Percentiles rank a stretch among this genome's conserved stretches.
Evolutionary conservation across 2,888 invertebrate species (phyloP).

Genomic region (Nemapogon koenigi): DNA sequence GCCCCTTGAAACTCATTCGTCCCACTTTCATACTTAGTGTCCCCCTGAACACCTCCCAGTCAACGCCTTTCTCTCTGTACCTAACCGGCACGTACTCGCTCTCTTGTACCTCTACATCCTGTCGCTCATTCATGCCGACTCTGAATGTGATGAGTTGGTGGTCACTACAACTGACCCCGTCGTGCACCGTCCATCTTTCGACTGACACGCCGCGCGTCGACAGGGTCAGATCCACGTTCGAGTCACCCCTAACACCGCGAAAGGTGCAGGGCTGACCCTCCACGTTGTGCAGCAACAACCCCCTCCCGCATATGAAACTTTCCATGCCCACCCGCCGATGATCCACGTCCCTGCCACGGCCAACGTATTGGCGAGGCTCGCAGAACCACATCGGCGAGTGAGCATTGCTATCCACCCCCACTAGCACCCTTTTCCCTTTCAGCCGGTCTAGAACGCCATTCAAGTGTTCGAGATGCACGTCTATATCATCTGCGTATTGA

Average conservation of each 20-base stretch:
- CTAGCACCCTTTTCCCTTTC: background rate
- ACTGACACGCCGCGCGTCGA: background rate
- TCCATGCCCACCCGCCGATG: constrained; percentile 2
- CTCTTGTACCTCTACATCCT: no score
- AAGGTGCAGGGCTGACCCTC: background rate
- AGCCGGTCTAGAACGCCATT: background rate
- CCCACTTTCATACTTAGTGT: background rate
- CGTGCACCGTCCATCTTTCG: background rate
- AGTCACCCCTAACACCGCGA: constrained; percentile 1
- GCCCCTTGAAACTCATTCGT: background rate
- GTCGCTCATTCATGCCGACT: background rate
- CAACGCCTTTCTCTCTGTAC: background rate
- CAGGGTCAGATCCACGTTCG: constrained; percentile 8
- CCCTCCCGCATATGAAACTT: background rate
- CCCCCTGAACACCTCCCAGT: background rate
- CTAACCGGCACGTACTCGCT: background rate
- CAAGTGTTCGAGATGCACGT: constrained; percentile 11
- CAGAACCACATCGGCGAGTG: constrained; percentile 11
- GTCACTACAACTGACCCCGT: background rate
- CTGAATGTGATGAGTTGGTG: background rate
- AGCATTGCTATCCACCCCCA: constrained; percentile 8
- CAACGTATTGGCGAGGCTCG: no score
- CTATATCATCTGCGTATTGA: constrained; percentile 17
- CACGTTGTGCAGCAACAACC: background rate
- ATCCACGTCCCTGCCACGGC: constrained; percentile 1